Evolutionary conservation across 2,888 invertebrate genomes (phyloP), one percentile per base, ranked within the genome.

Genomic region (Drosophila antonietae): DNA sequence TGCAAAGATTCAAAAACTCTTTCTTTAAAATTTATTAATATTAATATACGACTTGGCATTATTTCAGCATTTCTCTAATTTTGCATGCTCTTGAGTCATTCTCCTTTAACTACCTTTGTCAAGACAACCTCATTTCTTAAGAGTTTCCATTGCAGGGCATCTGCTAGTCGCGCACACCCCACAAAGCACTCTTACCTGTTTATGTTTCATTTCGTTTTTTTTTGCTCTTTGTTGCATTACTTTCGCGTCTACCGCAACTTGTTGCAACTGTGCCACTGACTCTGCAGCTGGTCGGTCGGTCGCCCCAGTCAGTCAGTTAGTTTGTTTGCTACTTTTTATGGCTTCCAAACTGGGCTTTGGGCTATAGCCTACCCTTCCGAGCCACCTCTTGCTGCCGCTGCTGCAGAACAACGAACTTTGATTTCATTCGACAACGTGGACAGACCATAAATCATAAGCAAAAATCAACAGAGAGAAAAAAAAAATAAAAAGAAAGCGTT

Each of bases 191-290:
- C 35, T 51, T 51, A 49, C 49, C 31, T 49, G n/a, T n/a, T 47
- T 15, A 15, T 9, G 15, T n/a, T 39, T n/a, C 7, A n/a, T 28
- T 28, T 28, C 5, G 5, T 67, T 57, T 61, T 63, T 52, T 37
- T 53, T 41, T 51, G 61, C 61, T 28, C 14, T 79, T 64, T 71
- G 86, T 56, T 18, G 12, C n/a, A 78, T 77, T 46, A 73, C 88
- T 88, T 85, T 88, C 71, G 75, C 86, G 63, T 65, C 53, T 60
- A 60, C 69, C 63, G 53, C 69, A 78, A 83, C 81, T 80, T 75
- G 81, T 80, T 88, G 85, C 82, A 82, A 88, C 64, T 88, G 86
- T 86, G 89, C 89, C 89, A 81, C 71, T 73, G 74, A 78, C 73
- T 73, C 70, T 69, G 73, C 82, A 68, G 61, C 59, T 59, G 41